Base-by-base conservation (phyloP, 2,113 vertebrate genomes). In the Hypomesus transpacificus region DNA sequence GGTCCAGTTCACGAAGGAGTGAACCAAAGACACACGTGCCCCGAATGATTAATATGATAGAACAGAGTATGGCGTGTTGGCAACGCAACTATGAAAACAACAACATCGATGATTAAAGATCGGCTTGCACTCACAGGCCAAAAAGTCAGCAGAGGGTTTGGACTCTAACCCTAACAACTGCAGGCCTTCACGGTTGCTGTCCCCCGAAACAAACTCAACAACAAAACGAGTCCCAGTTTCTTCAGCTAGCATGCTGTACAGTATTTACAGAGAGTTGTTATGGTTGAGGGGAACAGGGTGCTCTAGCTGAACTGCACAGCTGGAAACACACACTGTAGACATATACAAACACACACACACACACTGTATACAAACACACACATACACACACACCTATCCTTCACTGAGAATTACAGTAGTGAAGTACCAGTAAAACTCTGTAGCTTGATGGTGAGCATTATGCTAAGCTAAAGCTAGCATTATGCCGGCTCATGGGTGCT, bases 1-100 rank as follows among this genome's bases (percentile, higher is more conserved):
- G 16, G 18, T 52, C 58, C 22, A n/a, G 50, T 62, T 28, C 20
- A 22, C 9, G 31, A 24, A 56, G 59, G 17, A 20, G 22, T 4
- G 24, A 22, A 69, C 14, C 28, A 18, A 39, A 75, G 18, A 58
- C 20, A 62, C 28, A 68, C 28, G 73, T 28, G 14, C 62, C 24
- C 51, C 14, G 31, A 56, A 53, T 70, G 14, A 70, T 34, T n/a
- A 63, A 65, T 51, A n/a, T 64, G 26, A 66, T 50, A 68, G 24
- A 16, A 58, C 21, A 14, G 18, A 26, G 11, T 59, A 62, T 52
- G 24, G 60, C 39, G 64, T 24, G 39, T 5, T 60, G 17, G 17
- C 26, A 54, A 59, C n/a, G 13, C n/a, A 54, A 68, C 50, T 57
- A 26, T 21, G 4, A 28, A 39, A 52, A 70, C 67, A 77, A 13